phyloP scores from a whole-genome alignment of 2,888 invertebrate species.

The Limnephilus auricula region DNA sequence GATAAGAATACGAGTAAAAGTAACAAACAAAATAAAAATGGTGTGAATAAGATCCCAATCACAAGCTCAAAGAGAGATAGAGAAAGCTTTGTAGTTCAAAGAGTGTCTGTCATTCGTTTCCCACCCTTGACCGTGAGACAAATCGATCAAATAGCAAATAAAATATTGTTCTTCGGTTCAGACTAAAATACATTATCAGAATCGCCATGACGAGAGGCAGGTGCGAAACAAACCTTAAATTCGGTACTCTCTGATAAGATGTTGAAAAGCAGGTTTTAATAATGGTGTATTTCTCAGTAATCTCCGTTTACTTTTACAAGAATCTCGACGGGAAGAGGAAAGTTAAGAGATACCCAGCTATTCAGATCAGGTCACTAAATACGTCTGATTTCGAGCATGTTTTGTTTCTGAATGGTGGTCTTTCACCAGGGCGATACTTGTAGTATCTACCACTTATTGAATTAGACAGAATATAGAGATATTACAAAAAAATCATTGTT shows the following conservation, averaged over 20 bases:
- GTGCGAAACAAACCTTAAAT: too few species aligned
- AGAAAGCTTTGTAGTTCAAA: background rate
- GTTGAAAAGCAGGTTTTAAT: too few species aligned
- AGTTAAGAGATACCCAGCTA: too few species aligned
- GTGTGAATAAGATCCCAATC: background rate
- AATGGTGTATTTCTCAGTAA: too few species aligned
- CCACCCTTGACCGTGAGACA: background rate
- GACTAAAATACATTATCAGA: background rate
- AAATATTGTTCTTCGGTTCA: background rate
- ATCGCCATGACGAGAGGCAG: background rate
- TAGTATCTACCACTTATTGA: background rate
- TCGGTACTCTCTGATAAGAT: too few species aligned
- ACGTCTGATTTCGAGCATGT: too few species aligned
- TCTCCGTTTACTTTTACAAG: too few species aligned
- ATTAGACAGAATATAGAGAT: background rate
- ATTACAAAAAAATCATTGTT: background rate
- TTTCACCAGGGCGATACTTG: too few species aligned
- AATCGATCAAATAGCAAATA: background rate
- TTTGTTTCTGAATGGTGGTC: too few species aligned
- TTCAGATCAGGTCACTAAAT: too few species aligned
- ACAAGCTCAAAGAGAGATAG: background rate
- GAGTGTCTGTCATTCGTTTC: background rate
- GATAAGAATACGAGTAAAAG: background rate
- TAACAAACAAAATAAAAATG: background rate
- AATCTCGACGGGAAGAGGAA: too few species aligned